These are phyloP conservation scores for Lasioglossum oenotherae DNA, from an alignment of 2,888 invertebrate genomes.

Conservation along the genomic window DNA sequence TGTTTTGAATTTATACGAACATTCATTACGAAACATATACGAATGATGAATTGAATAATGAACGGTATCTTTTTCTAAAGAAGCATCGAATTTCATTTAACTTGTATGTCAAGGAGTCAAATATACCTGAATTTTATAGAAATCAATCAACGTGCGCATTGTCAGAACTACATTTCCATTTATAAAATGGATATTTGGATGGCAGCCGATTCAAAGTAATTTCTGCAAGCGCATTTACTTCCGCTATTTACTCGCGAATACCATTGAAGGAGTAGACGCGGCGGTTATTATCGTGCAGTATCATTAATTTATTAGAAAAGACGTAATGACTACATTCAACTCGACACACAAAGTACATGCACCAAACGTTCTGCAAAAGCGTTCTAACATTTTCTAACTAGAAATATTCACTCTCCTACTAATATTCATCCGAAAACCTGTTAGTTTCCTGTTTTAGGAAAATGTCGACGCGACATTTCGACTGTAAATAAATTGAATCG, in stretches of 20 bases:
- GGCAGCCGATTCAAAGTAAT: constrained; percentile 4
- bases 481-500: neutral
- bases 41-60: neutral
- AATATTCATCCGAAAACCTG: constrained; percentile 6
- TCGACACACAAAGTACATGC: neutral
- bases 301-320: constrained; percentile 3
- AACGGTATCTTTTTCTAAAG: neutral
- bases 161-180: neutral
- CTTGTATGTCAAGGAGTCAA: rapidly evolving
- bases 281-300: neutral
- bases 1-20: neutral
- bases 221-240: neutral
- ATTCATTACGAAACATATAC: neutral
- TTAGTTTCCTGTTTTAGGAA: neutral
- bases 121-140: neutral
- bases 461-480: constrained; percentile 9
- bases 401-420: neutral
- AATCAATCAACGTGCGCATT: neutral
- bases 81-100: neutral
- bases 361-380: neutral
- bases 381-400: constrained; percentile 14
- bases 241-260: neutral
- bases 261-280: neutral
- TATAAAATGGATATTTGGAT: neutral
- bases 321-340: neutral